Evolutionary conservation across 2,888 invertebrate genomes (phyloP), one percentile per base, ranked within the genome.

Genomic region (Micropterix aruncella): DNA sequence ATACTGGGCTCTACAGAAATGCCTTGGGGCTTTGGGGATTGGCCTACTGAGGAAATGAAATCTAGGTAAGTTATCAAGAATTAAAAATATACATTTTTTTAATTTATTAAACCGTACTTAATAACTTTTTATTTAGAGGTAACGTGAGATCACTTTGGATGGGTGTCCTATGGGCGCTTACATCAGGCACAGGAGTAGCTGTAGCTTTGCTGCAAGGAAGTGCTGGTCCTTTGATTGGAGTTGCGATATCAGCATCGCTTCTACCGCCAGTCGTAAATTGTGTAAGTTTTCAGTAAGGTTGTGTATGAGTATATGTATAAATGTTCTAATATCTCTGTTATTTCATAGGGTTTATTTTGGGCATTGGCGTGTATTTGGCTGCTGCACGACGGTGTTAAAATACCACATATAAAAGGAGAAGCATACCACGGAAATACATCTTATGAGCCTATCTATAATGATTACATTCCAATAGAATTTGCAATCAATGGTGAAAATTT

Each of bases 221-320:
- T 57, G 83, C 83, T 37, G 88, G 88, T 0, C 88, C 88, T 1
- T 65, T 90, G 41, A 89, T 90, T 50, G 90, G 89, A 46, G 89
- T 90, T 43, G 90, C 90, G n/a, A 90, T 90, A 57, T 89, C 89
- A 15, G 89, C 89, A 1, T 89, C 89, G 1, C 66, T 90, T 43
- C 60, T 90, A 47, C 90, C 90, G 16, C 90, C 89, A 3, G 84
- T 86, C 45, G 88, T 89, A 17, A 90, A 90, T 64, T 85, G 87
- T 56, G 89, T 83, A 66, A 74, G 80, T 70, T 51, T 44, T 27
- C 2, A 14, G 18, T n/a, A 38, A 41, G 48, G 43, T 51, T 48
- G 48, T 48, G n/a, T n/a, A n/a, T n/a, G n/a, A n/a, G n/a, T n/a
- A n/a, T n/a, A n/a, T n/a, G n/a, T n/a, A n/a, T n/a, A n/a, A 12